Evolutionary conservation across 2,888 invertebrate species (phyloP), one percentile per base, ranked within the genome.

Genomic region (Hoplodrina blanda): DNA sequence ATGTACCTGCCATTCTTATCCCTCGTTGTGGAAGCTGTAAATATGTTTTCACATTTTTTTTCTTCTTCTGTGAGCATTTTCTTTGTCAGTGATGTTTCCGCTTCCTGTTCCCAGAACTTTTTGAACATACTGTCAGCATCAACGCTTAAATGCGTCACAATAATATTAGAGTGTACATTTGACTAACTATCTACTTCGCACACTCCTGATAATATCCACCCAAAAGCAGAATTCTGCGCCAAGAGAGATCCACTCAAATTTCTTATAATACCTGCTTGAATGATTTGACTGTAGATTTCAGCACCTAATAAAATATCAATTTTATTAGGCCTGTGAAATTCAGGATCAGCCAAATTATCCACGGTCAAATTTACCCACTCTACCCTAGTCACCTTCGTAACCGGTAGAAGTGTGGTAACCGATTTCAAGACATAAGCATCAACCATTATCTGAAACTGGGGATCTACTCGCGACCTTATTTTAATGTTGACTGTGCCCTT

Each of bases 201-300:
- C n/a, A n/a, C n/a, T n/a, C 55, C 55, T 0, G 82, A 84, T 4
- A 85, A 10, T 20, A 85, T 78, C 86, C 86, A 86, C 0, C 84
- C 84, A 2, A 85, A 67, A 4, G 52, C 7, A 1, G 52, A 10
- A 20, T 11, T 8, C 7, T 52, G 52, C 1, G 52, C 52, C 6
- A 52, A 19, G 11, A 20, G 20, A 8, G 52, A 19, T 5, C 52
- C 52, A 8, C 8, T 19, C 1, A 11, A 1, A 8, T 20, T 52
- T 7, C 10, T 19, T 17, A 7, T 19, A 2, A 52, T 10, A 2
- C 52, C 52, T 6, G 19, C 52, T 17, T 20, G n/a, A 7, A 52
- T 52, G 20, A 52, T 7, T 7, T 20, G 20, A 19, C 52, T 52
- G 20, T 52, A 52, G 0, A 52, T 19, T 5, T 52, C 52, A n/a